phyloP scores from a whole-genome alignment of 2,797 vertebrate genomes.

The Sebastes trivittatus region DNA sequence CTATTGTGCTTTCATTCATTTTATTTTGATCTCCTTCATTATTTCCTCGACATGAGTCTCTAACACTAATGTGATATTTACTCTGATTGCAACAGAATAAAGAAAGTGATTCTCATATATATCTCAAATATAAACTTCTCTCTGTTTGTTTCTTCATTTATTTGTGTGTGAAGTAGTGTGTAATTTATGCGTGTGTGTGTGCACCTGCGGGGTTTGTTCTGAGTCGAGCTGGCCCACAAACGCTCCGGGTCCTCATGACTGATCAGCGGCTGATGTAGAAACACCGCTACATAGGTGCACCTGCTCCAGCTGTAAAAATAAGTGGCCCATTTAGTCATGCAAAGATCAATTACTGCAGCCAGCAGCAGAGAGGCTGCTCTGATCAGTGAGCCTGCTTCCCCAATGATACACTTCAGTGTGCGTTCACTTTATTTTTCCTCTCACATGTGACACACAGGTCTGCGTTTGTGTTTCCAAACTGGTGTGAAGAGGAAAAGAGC shows the following conservation, averaged over 20 bases:
- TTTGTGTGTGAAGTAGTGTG: neutral
- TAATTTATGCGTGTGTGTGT: neutral
- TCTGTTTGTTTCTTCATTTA: conserved; percentile 2
- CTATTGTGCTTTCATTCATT: neutral
- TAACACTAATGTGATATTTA: neutral
- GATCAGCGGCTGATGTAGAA: conserved; percentile 71
- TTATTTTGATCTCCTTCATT: neutral
- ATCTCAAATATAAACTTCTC: neutral
- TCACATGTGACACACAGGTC: neutral
- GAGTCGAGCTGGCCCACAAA: conserved; percentile 72
- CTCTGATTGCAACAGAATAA: neutral
- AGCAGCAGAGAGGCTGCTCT: conserved; percentile 16
- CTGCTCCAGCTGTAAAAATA: conserved; percentile 76
- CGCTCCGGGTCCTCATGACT: conserved; percentile 64
- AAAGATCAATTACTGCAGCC: conserved; percentile 72
- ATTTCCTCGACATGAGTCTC: neutral
- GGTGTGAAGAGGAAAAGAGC: neutral
- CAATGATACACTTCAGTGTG: conserved; percentile 8
- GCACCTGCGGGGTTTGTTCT: conserved; percentile 53
- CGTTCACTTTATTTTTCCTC: neutral
- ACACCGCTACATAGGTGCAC: conserved; percentile 66
- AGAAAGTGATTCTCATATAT: neutral
- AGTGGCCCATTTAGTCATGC: conserved; percentile 76
- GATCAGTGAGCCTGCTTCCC: conserved; percentile 25
- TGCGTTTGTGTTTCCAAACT: conserved; percentile 1